phyloP scores from a whole-genome alignment of 2,888 invertebrate genomes.

The Xestia xanthographa region DNA sequence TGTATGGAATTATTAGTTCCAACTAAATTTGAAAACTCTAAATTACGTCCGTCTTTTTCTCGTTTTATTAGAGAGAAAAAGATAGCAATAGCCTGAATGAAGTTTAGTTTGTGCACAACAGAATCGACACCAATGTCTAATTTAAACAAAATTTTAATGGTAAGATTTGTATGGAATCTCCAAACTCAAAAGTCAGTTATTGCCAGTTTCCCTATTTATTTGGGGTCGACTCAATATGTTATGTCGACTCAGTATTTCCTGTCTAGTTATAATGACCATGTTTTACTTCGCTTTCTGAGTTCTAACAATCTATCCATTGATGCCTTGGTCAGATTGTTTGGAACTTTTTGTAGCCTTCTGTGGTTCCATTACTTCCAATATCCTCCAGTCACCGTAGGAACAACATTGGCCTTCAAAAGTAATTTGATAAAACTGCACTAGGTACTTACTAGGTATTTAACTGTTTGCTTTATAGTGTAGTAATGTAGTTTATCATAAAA shows the following conservation, averaged over 20 bases:
- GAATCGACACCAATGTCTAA: too few relatives aligned
- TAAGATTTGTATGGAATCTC: not conserved
- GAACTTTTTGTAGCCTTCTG: not conserved
- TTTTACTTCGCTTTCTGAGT: not conserved
- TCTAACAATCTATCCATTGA: not conserved
- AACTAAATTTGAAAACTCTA: too few relatives aligned
- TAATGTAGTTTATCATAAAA: slow-evolving; percentile 14
- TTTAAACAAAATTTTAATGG: not conserved
- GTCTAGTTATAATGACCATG: not conserved
- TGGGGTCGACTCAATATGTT: not conserved
- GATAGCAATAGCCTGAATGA: too few relatives aligned
- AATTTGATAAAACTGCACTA: slow-evolving; percentile 14
- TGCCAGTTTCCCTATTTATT: not conserved
- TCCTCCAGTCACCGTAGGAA: not conserved
- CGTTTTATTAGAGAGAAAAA: too few relatives aligned
- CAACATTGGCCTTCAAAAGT: slow-evolving; percentile 24
- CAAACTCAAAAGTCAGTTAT: too few relatives aligned
- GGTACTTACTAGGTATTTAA: not conserved
- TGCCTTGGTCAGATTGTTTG: not conserved
- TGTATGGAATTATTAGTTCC: too few relatives aligned
- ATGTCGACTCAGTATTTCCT: not conserved
- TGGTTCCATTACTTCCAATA: not conserved
- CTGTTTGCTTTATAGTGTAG: slow-evolving; percentile 7
- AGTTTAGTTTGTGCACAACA: too few relatives aligned
- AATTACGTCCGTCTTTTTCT: too few relatives aligned